A percentile compares a stretch with the other conserved stretches of the same genome.
These are phyloP conservation scores for Danio kyathit DNA, from an alignment of 2,797 vertebrate genomes.

Conservation along the genomic window DNA sequence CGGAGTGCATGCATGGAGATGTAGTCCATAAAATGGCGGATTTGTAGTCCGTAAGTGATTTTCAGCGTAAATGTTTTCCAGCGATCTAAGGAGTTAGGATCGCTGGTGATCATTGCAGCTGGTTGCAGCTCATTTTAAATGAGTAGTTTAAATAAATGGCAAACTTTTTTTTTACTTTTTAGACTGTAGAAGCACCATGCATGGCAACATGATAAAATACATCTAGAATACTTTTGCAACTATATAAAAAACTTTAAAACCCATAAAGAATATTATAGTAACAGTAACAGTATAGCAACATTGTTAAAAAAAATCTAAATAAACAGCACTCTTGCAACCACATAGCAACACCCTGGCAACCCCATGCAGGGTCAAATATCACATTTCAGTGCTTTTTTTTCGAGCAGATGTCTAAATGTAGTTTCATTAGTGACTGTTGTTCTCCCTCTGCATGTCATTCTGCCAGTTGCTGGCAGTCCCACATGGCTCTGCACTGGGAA, in stretches of 20 bases:
- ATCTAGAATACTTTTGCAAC: not conserved
- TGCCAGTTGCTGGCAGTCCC: not conserved
- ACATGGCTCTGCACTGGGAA: conserved; percentile 37
- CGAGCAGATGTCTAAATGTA: not conserved
- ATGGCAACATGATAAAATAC: not conserved
- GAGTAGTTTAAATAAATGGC: too few relatives aligned
- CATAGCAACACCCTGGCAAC: not conserved
- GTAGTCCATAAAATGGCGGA: too few relatives aligned
- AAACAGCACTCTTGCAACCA: too few relatives aligned
- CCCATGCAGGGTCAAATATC: not conserved
- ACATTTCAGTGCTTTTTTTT: not conserved
- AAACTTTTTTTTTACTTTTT: too few relatives aligned
- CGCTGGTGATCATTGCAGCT: too few relatives aligned
- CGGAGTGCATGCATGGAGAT: too few relatives aligned
- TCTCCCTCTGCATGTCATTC: not conserved
- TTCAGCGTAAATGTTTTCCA: too few relatives aligned
- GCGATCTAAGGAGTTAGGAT: too few relatives aligned
- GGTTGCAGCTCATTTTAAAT: too few relatives aligned
- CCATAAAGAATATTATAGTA: not conserved
- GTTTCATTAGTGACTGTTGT: not conserved
- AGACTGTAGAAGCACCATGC: too few relatives aligned
- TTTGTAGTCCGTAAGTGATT: too few relatives aligned
- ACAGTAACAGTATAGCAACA: not conserved
- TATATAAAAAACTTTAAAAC: accelerated
- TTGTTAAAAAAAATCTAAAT: too few relatives aligned